Conservation (phyloP, 2,113 vertebrate genomes). For the Phainopepla nitens region DNA sequence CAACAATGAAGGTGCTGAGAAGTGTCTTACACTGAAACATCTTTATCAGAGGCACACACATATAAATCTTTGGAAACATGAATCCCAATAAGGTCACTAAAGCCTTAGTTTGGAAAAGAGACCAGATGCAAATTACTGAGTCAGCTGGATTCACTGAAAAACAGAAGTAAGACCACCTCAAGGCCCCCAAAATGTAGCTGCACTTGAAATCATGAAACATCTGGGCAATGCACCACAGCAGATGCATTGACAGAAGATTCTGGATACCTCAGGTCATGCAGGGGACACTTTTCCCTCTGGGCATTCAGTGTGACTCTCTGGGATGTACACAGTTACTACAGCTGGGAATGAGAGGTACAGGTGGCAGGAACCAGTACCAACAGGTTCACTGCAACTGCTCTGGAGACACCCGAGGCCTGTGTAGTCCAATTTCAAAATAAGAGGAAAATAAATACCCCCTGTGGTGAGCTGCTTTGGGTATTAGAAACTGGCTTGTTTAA, state of each 20-base stretch:
- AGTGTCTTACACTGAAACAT: neutral
- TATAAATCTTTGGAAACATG: neutral
- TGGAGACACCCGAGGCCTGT: neutral
- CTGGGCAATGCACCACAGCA: neutral
- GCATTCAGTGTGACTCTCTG: accelerated
- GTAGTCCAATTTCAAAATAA: neutral
- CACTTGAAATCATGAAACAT: neutral
- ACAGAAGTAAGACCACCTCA: neutral
- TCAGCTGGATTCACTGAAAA: neutral
- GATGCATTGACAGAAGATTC: neutral
- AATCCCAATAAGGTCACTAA: neutral
- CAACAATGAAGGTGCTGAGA: neutral
- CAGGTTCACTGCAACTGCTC: neutral
- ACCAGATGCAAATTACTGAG: neutral
- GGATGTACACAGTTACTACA: neutral
- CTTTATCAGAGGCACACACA: neutral
- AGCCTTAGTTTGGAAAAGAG: neutral
- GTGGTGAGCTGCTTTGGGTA: neutral
- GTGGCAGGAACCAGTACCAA: neutral
- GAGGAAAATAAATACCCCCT: neutral
- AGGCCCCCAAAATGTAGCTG: neutral
- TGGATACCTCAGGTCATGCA: neutral
- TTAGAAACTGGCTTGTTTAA: neutral
- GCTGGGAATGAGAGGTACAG: neutral
- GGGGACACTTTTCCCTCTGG: neutral